phyloP scores from a whole-genome alignment of 2,797 vertebrate genomes.

The Cuniculus paca region DNA sequence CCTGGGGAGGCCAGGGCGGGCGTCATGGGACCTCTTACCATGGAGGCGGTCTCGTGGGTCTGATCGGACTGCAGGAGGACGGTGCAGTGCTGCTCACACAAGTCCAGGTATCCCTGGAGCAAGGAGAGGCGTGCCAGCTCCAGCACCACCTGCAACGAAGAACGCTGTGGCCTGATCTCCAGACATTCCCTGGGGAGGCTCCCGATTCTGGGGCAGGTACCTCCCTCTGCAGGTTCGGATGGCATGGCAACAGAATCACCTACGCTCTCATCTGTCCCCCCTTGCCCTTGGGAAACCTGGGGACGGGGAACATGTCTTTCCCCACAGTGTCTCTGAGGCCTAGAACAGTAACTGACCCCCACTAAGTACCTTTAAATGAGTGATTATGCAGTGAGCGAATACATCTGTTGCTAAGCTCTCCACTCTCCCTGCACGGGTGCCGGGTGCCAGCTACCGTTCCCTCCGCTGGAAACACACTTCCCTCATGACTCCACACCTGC shows the following conservation, averaged over 20 bases:
- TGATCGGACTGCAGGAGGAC: constrained; percentile 83
- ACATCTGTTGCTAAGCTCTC: neutral
- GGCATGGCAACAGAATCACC: neutral
- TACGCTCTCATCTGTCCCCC: neutral
- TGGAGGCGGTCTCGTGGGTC: constrained; percentile 77
- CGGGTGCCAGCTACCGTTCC: neutral
- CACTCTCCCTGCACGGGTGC: too few species aligned
- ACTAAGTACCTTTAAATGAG: neutral
- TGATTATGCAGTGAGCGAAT: neutral
- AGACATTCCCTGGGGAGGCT: neutral
- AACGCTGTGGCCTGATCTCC: neutral
- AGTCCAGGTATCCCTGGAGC: constrained; percentile 87
- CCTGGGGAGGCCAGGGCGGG: too few species aligned
- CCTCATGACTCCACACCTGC: neutral
- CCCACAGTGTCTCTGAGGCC: neutral
- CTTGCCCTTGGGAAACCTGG: neutral
- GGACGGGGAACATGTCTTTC: neutral
- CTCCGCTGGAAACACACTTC: neutral
- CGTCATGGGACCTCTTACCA: constrained; percentile 79
- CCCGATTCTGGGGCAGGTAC: neutral
- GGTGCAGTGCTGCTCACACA: constrained; percentile 87
- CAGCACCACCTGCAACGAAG: constrained; percentile 85
- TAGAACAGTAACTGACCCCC: neutral
- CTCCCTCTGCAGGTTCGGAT: neutral
- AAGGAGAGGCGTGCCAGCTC: constrained; percentile 87